Percentiles rank a stretch among this genome's conserved stretches.
phyloP scores from a whole-genome alignment of 2,113 vertebrate species.

The Corynorhinus townsendii region DNA sequence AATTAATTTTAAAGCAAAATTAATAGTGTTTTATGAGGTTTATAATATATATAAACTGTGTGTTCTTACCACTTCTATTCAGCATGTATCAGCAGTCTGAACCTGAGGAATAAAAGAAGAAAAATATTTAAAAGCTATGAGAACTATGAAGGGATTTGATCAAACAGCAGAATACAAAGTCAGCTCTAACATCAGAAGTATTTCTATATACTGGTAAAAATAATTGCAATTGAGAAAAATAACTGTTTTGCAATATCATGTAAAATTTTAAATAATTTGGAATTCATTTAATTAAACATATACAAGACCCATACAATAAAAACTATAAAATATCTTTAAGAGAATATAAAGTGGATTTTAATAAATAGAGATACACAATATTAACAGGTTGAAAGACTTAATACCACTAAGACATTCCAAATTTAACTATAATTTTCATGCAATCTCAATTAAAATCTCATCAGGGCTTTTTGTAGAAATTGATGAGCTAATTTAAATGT shows the following conservation, averaged over 20 bases:
- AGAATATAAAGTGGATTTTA: neutral
- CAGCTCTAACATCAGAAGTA: neutral
- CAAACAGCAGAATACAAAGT: neutral
- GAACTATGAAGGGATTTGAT: neutral
- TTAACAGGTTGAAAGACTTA: neutral
- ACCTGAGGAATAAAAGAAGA: neutral
- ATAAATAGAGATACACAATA: neutral
- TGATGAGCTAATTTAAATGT: neutral
- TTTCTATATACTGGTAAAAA: neutral
- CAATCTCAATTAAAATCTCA: neutral
- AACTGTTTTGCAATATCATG: neutral
- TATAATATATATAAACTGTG: neutral
- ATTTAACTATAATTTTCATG: neutral
- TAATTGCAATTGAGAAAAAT: neutral
- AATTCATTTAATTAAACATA: neutral
- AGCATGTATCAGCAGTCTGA: neutral
- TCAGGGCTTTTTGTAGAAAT: neutral
- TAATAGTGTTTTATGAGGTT: neutral
- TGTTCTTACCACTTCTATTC: neutral
- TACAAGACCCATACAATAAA: neutral
- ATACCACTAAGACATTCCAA: neutral
- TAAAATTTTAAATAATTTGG: neutral
- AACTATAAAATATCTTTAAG: neutral
- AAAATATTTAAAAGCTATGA: neutral
- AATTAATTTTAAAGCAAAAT: neutral